Conservation (phyloP, 2,797 vertebrate species). For the Odontamblyopus lacepedii region DNA sequence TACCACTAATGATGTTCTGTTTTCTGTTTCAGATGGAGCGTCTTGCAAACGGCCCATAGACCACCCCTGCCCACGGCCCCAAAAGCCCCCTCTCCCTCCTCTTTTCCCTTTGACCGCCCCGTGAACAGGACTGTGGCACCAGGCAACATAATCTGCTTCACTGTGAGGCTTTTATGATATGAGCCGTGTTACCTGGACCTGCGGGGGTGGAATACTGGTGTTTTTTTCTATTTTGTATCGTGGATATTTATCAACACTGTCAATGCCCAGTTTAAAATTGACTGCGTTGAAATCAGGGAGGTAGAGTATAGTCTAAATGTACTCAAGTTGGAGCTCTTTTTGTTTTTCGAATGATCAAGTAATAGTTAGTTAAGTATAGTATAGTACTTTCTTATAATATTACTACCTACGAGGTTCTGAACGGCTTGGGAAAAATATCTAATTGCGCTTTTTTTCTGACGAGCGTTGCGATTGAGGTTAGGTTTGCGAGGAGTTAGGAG, state of each 20-base stretch:
- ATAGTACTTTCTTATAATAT: no score
- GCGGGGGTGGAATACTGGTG: constrained; percentile 6
- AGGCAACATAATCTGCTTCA: not conserved
- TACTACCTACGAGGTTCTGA: no score
- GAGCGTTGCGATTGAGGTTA: no score
- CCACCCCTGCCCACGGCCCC: not conserved
- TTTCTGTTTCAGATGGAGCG: not conserved
- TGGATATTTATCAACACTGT: constrained; percentile 4
- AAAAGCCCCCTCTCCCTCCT: not conserved
- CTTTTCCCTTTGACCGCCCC: not conserved
- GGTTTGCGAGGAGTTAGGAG: no score
- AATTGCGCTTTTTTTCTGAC: no score
- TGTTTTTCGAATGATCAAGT: no score
- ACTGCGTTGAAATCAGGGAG: not conserved
- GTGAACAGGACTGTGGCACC: not conserved
- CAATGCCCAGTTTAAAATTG: not conserved
- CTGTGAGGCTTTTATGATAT: constrained; percentile 16
- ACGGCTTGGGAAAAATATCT: no score
- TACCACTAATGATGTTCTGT: not conserved
- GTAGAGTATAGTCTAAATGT: not conserved
- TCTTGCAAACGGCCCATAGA: not conserved
- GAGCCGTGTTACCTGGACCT: constrained; percentile 1
- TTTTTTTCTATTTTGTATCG: not conserved
- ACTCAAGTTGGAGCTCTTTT: no score
- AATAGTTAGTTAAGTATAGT: no score